Conservation (phyloP, 2,113 vertebrate genomes). For the Prionailurus bengalensis region DNA sequence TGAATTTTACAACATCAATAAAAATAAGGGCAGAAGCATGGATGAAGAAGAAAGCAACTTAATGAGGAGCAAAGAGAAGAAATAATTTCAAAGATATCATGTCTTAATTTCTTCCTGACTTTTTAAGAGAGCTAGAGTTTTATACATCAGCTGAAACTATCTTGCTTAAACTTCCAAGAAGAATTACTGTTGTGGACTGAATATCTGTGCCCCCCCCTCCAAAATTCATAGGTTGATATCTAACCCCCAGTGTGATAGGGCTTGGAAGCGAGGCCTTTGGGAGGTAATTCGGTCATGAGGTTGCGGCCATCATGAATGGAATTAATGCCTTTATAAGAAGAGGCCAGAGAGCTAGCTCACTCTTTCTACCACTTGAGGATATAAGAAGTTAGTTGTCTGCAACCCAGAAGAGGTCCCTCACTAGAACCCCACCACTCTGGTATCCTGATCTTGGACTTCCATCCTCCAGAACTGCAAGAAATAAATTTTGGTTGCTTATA, state of each 20-base stretch:
- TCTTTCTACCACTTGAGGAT: background rate
- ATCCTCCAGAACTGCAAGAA: background rate
- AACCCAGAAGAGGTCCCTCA: background rate
- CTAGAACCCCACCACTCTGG: background rate
- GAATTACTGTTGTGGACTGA: background rate
- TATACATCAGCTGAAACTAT: background rate
- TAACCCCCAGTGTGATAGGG: background rate
- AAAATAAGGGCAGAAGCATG: slow-evolving; percentile 25
- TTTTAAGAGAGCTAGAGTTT: background rate
- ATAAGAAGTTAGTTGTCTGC: background rate
- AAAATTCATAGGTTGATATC: background rate
- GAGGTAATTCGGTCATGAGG: background rate
- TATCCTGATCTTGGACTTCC: background rate
- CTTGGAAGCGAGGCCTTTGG: background rate
- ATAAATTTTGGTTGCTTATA: background rate
- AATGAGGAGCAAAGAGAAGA: background rate
- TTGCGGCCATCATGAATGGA: background rate
- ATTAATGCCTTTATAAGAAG: background rate
- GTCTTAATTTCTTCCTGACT: background rate
- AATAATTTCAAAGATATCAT: background rate
- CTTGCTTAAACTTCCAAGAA: slow-evolving; percentile 41
- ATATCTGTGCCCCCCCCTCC: background rate
- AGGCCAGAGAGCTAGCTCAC: background rate
- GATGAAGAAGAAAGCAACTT: slow-evolving; percentile 53
- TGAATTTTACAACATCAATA: background rate